Conservation (phyloP, 2,797 vertebrate genomes). For the Hippocampus kuda region DNA sequence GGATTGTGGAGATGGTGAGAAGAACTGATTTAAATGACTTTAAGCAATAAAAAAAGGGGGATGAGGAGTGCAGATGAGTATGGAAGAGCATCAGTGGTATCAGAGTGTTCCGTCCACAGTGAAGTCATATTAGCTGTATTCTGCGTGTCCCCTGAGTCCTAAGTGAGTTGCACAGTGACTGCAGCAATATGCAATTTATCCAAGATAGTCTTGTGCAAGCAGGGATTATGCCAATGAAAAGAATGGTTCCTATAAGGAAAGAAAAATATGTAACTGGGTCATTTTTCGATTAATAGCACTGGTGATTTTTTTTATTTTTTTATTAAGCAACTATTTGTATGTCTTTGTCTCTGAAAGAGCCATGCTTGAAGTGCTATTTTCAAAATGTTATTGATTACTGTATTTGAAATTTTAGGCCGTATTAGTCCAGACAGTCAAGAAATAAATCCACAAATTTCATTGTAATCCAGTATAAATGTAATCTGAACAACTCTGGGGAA, state of each 20-base stretch:
- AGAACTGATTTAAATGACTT: constrained; percentile 21
- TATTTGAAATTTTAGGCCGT: no score
- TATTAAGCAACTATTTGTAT: neutral
- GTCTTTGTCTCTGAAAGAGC: no score
- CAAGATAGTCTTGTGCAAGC: neutral
- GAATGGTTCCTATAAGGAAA: neutral
- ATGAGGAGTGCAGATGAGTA: constrained; percentile 14
- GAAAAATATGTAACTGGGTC: no score
- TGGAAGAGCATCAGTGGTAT: constrained; percentile 2
- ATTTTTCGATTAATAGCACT: no score
- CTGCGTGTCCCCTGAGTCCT: constrained; percentile 13
- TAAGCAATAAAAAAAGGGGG: constrained; percentile 9
- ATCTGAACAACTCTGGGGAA: no score
- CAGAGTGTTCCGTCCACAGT: constrained; percentile 9
- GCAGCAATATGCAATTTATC: constrained; percentile 4
- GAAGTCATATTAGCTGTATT: constrained; percentile 27
- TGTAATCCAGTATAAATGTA: no score
- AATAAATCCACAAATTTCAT: no score
- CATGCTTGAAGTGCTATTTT: no score
- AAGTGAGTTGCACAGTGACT: constrained; percentile 20
- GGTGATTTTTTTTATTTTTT: constrained; percentile 21
- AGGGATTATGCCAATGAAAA: neutral
- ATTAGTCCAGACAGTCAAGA: no score
- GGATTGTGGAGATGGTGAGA: constrained; percentile 13
- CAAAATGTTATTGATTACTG: no score